Evolutionary conservation across 2,797 vertebrate genomes (phyloP).

Genomic region (Pseudochirops cupreus): DNA sequence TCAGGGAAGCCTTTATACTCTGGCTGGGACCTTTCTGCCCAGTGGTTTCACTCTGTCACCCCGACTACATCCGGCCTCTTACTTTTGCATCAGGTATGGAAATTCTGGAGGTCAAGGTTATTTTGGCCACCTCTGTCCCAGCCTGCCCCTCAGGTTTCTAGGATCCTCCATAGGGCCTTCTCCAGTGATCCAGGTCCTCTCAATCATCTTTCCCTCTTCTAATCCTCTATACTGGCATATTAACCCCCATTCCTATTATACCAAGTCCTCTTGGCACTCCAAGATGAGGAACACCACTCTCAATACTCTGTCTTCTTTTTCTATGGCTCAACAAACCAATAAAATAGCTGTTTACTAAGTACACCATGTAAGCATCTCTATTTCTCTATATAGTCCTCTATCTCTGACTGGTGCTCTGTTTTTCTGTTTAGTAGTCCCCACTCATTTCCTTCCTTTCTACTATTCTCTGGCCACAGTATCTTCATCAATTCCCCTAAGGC

Average conservation of each 20-base stretch:
- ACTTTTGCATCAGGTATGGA: constrained; percentile 87
- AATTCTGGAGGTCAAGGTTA: background rate
- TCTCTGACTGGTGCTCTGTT: background rate
- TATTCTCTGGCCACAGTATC: background rate
- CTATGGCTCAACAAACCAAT: background rate
- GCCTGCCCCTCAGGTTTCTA: background rate
- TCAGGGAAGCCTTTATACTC: constrained; percentile 84
- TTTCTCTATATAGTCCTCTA: background rate
- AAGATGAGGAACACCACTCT: background rate
- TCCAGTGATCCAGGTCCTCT: background rate
- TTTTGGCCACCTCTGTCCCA: too few relatives aligned
- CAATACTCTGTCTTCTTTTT: background rate
- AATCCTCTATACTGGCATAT: background rate
- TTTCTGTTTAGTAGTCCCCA: background rate
- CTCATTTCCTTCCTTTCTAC: background rate
- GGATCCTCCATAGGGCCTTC: background rate
- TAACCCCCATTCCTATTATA: too few relatives aligned
- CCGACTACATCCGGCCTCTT: constrained; percentile 86
- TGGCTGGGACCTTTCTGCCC: constrained; percentile 88
- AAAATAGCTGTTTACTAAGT: background rate
- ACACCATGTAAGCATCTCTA: background rate
- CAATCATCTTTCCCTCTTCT: background rate
- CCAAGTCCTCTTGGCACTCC: background rate
- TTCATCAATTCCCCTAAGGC: background rate
- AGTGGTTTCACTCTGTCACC: constrained; percentile 88